Percentiles rank a stretch among this genome's conserved stretches.
These are phyloP conservation scores for Ceryle rudis DNA, from an alignment of 2,797 vertebrate genomes.

Conservation along the genomic window DNA sequence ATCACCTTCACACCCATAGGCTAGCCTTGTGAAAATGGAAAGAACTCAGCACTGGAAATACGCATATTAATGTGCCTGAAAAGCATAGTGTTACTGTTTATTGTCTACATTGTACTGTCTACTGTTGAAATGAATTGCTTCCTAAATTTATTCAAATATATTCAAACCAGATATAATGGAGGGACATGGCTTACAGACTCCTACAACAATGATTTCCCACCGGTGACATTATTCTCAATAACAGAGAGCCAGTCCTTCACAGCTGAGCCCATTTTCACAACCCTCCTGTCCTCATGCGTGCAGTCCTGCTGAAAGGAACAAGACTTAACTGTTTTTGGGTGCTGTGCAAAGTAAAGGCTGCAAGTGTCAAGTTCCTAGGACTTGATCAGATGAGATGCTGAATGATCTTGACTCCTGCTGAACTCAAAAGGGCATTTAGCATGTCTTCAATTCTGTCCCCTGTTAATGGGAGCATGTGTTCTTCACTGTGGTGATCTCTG, in stretches of 20 bases:
- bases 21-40: neutral
- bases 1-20: neutral
- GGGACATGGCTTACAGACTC: neutral
- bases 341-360: neutral
- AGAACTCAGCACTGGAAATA: neutral
- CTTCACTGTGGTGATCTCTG: neutral
- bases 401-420: neutral
- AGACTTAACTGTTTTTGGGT: neutral
- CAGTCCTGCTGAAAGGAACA: neutral
- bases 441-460: neutral
- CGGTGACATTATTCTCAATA: neutral
- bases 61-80: neutral
- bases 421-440: neutral
- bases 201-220: constrained; percentile 1
- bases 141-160: constrained; percentile 54
- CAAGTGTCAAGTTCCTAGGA: neutral
- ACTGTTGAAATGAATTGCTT: constrained; percentile 29
- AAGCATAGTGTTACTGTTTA: neutral
- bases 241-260: neutral
- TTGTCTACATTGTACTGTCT: neutral
- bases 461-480: neutral
- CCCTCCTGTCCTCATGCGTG: fast-evolving
- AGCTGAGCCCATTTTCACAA: neutral
- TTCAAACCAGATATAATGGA: neutral
- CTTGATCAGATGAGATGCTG: neutral